Conservation (phyloP, 2,797 vertebrate genomes). For the Typhlichthys eigenmanni region DNA sequence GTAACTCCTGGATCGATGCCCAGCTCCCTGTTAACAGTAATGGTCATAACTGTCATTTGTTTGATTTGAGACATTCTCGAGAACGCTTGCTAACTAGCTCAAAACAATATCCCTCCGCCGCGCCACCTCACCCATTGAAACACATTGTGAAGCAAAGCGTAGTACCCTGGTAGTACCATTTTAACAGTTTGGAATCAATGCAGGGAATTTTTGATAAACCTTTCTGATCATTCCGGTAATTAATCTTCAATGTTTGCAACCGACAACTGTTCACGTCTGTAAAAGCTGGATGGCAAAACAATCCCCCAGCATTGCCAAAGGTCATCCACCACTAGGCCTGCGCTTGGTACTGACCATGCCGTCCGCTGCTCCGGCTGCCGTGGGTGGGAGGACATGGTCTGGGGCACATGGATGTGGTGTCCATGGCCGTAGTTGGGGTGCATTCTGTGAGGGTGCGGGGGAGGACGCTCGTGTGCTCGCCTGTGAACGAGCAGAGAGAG, state of each 20-base stretch:
- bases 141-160: no score
- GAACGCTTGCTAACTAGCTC: no score
- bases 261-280: no score
- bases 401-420: slow-evolving; percentile 98
- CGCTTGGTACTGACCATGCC: slow-evolving; percentile 85
- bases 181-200: no score
- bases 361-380: slow-evolving; percentile 94
- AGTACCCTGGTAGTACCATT: no score
- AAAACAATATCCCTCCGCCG: no score
- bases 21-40: slow-evolving; percentile 84
- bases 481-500: slow-evolving; percentile 62
- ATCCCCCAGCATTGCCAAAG: background rate
- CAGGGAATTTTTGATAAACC: no score
- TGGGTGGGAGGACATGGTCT: slow-evolving; percentile 98
- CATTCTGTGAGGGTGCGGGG: slow-evolving; percentile 98
- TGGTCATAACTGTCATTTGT: background rate
- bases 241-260: no score
- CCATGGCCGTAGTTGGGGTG: slow-evolving; percentile 98
- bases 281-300: no score
- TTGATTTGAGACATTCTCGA: no score
- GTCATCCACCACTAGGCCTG: background rate
- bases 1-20: slow-evolving; percentile 96
- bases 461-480: slow-evolving; percentile 95
- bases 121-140: no score
- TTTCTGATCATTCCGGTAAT: no score